Base-by-base conservation (phyloP, 2,797 vertebrate genomes). In the Sebastes glaucus region DNA sequence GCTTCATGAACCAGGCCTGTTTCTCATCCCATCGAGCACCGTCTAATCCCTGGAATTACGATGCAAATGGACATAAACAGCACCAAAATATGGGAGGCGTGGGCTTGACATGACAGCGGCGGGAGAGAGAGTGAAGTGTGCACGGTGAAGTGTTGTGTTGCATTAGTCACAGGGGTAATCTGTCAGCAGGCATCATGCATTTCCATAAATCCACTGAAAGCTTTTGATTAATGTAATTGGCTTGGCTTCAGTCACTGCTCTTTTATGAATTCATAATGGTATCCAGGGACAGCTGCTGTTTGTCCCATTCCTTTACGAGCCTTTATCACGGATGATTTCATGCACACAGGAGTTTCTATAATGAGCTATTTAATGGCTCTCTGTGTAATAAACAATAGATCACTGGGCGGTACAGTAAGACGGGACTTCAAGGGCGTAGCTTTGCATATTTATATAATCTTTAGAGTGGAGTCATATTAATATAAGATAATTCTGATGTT, bases 211-310 rank as follows among this genome's bases (percentile, higher is more conserved):
- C 60, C 71, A 22, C 78, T 80, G 80, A 86, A 87, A 83, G 84
- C 84, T 83, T 89, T 83, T 88, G 79, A 88, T 92, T 72, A 84
- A 87, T 64, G 61, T 84, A 83, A 89, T 83, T 89, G 38, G 53
- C 77, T 82, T 53, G 67, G 59, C 79, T 75, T 80, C 70, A 84
- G 70, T 83, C 55, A 33, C 67, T 82, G 70, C 74, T 75, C 52
- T 82, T 88, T 85, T 72, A 79, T 83, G 55, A 77, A 87, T 87
- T 60, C 38, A 57, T 75, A 71, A 82, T 82, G 64, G 23, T 62
- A 38, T 74, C n/a, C 68, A 30, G 23, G 16, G 28, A 49, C 63
- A 79, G 71, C 62, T 60, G 64, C 64, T 80, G 63, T 68, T 59
- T 56, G 57, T 66, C 30, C 22, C 46, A 56, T 59, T 74, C 10